Conservation (phyloP, 92 coral and sea anemone genomes). For the Galaxea fascicularis region DNA sequence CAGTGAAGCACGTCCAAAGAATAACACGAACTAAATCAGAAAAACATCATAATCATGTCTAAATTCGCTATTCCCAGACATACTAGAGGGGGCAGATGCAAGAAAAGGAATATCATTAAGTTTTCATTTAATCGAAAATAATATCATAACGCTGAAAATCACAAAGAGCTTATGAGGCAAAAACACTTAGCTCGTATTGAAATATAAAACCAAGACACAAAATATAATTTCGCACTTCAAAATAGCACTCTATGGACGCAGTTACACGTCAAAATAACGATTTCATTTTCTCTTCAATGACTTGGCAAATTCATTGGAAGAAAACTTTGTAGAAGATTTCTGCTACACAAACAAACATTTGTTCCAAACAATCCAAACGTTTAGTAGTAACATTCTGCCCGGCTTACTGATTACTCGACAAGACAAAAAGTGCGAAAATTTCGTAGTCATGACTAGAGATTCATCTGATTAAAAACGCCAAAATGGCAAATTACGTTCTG, state of each 20-base stretch:
- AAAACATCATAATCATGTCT: not conserved
- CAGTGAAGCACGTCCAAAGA: not conserved
- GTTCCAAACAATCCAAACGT: not conserved
- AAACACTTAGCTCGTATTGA: not conserved
- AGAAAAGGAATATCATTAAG: not conserved
- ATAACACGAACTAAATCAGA: not conserved
- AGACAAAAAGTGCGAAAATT: not conserved
- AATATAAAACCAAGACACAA: not conserved
- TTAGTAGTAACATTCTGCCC: not conserved
- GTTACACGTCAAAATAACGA: not conserved
- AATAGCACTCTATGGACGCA: not conserved
- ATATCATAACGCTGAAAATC: not conserved
- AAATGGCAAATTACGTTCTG: not conserved
- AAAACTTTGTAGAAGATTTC: not conserved
- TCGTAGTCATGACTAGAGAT: not conserved
- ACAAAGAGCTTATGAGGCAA: not conserved
- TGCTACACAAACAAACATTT: conserved; percentile 21
- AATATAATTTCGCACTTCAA: not conserved
- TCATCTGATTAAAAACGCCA: not conserved
- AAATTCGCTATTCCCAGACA: not conserved
- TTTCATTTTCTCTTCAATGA: not conserved
- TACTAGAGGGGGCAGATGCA: conserved; percentile 23
- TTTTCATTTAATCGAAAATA: conserved; percentile 12
- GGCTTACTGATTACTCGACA: not conserved
- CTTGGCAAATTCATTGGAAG: not conserved